Evolutionary conservation across 2,797 vertebrate species (phyloP).

Genomic region (Coranthus polyacanthus): DNA sequence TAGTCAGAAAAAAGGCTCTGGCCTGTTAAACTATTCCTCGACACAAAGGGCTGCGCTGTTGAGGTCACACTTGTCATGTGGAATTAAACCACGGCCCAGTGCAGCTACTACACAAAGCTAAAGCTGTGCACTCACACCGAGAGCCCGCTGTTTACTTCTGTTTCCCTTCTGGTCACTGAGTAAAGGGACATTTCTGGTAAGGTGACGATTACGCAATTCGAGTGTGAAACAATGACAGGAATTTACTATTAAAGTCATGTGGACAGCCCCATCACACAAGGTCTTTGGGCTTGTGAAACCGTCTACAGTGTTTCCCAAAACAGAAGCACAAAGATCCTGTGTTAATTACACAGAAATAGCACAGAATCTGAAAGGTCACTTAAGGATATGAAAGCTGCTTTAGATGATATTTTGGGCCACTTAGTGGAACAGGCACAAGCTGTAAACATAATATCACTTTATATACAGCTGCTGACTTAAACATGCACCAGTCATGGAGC

Average conservation of each 20-base stretch:
- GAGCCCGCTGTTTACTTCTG: slow-evolving; percentile 57
- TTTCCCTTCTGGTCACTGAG: slow-evolving; percentile 71
- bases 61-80: slow-evolving; percentile 67
- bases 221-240: slow-evolving; percentile 61
- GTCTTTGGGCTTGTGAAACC: slow-evolving; percentile 15
- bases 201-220: slow-evolving; percentile 58
- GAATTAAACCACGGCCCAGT: slow-evolving; percentile 55
- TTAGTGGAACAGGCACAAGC: neutral
- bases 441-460: slow-evolving; percentile 1
- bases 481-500: too few relatives aligned
- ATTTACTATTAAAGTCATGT: slow-evolving; percentile 38
- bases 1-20: slow-evolving; percentile 11
- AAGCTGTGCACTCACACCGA: slow-evolving; percentile 35
- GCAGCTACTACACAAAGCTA: slow-evolving; percentile 19
- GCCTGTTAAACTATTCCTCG: slow-evolving; percentile 68
- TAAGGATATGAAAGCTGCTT: slow-evolving; percentile 11
- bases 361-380: neutral
- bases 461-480: neutral
- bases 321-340: slow-evolving; percentile 20
- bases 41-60: slow-evolving; percentile 68
- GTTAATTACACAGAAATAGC: neutral
- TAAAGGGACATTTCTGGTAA: slow-evolving; percentile 68
- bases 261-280: slow-evolving; percentile 7
- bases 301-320: slow-evolving; percentile 38
- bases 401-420: slow-evolving; percentile 1